Evolutionary conservation across 2,888 invertebrate species (phyloP).

Genomic region (Uropetala carovei): DNA sequence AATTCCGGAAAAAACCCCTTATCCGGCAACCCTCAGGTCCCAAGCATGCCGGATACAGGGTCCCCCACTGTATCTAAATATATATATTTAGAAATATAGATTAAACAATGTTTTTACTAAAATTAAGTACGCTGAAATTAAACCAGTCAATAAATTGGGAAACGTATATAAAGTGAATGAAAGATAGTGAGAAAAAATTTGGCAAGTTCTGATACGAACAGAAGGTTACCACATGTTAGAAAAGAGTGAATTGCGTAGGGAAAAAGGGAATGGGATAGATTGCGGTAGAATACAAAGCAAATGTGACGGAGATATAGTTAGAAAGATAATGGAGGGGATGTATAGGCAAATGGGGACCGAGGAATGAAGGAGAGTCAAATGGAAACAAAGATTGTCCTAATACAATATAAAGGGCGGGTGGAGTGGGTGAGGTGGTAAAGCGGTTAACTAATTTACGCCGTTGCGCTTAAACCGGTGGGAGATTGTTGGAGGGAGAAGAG

Average conservation of each 20-base stretch:
- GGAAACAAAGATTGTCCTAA: background rate
- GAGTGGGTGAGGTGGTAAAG: background rate
- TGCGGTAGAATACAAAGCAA: background rate
- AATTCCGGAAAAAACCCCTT: too few relatives aligned
- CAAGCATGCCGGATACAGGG: too few relatives aligned
- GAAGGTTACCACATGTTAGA: background rate
- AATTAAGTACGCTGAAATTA: too few relatives aligned
- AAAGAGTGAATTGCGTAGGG: background rate
- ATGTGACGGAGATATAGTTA: too few relatives aligned
- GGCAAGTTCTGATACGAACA: background rate
- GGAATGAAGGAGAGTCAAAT: background rate
- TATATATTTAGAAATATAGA: too few relatives aligned
- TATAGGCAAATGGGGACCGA: too few relatives aligned
- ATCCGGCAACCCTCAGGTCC: too few relatives aligned
- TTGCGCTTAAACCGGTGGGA: background rate
- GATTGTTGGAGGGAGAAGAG: background rate
- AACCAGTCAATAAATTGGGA: too few relatives aligned
- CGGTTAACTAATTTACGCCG: background rate
- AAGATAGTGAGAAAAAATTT: background rate
- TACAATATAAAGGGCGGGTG: background rate
- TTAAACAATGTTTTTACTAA: too few relatives aligned
- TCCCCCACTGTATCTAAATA: too few relatives aligned
- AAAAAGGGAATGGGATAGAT: background rate
- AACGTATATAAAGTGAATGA: too few relatives aligned
- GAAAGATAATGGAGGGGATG: background rate